Evolutionary conservation across 1,140 invertebrate genomes (phyloP), one percentile per base, ranked within the genome.

Genomic region (Manduca sexta): DNA sequence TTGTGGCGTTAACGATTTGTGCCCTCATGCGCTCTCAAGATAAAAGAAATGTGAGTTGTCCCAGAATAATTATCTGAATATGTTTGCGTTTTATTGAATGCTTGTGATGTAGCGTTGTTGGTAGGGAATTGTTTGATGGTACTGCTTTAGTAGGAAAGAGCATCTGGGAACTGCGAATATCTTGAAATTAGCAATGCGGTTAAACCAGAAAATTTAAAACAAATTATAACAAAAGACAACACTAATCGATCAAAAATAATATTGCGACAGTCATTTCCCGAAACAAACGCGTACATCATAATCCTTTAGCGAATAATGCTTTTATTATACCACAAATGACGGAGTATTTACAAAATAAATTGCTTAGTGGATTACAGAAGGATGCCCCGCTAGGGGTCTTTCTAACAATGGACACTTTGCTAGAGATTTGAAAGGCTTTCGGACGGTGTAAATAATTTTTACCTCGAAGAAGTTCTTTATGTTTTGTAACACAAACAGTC

Each of bases 351-450:
- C 56, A 45, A 63, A 63, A 64, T 68, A 57, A 65, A 67, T 65
- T 60, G 50, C 49, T 37, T 50, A 46, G 43, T 34, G 56, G 50
- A 60, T 64, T 46, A 45, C 5, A 49, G 37, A 62, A 58, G 58
- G 56, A 64, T 62, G 60, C 58, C 16, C 59, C 39, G 64, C 58
- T 51, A 69, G 46, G 40, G 48, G 35, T 67, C 60, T 60, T 64
- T 70, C 56, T 70, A 41, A 70, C 64, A 70, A 64, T 70, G 48
- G 64, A 56, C 48, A 59, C 56, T 66, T 60, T 46, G 44, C 34
- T 11, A 38, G 34, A 49, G 49, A 55, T 54, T 49, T 33, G 52
- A 48, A 69, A 65, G 50, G 49, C 34, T 54, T 60, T 52, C 45
- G 33, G 46, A 18, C 41, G 45, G 48, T 51, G 49, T 50, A 52